phyloP scores from a whole-genome alignment of 2,797 vertebrate genomes.

The Siniperca undulata region DNA sequence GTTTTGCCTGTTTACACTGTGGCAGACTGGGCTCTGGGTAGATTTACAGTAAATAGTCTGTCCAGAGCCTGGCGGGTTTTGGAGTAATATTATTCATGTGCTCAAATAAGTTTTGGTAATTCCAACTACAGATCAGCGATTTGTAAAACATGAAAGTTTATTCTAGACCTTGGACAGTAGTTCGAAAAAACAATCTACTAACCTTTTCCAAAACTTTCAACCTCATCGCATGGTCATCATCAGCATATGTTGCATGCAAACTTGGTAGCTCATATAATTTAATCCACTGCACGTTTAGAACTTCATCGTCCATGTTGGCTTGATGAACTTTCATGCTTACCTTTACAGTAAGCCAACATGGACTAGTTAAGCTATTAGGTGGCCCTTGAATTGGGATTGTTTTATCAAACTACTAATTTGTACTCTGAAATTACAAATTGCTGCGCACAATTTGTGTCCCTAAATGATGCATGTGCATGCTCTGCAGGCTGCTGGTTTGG shows the following conservation, averaged over 20 bases:
- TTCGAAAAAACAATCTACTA: constrained; percentile 2
- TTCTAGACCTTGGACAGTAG: neutral
- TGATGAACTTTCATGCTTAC: neutral
- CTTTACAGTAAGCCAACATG: neutral
- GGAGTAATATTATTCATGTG: neutral
- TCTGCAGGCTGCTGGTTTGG: neutral
- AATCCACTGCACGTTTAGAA: neutral
- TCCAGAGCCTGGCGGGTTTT: neutral
- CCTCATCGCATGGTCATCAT: neutral
- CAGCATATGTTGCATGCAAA: neutral
- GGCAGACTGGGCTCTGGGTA: neutral
- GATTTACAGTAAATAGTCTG: neutral
- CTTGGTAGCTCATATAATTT: neutral
- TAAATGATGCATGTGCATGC: neutral
- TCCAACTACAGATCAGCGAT: neutral
- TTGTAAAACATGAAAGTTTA: neutral
- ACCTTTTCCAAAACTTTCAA: neutral
- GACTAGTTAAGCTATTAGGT: neutral
- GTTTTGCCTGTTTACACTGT: too few relatives aligned
- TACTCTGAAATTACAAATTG: neutral
- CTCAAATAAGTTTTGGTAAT: neutral
- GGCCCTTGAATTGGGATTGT: neutral
- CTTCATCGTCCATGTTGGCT: neutral
- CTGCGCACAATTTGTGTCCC: neutral
- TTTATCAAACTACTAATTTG: neutral